A percentile compares a stretch with the other conserved stretches of the same genome.
Evolutionary conservation across 2,797 vertebrate genomes (phyloP).

Genomic region (Peromyscus nudipes): DNA sequence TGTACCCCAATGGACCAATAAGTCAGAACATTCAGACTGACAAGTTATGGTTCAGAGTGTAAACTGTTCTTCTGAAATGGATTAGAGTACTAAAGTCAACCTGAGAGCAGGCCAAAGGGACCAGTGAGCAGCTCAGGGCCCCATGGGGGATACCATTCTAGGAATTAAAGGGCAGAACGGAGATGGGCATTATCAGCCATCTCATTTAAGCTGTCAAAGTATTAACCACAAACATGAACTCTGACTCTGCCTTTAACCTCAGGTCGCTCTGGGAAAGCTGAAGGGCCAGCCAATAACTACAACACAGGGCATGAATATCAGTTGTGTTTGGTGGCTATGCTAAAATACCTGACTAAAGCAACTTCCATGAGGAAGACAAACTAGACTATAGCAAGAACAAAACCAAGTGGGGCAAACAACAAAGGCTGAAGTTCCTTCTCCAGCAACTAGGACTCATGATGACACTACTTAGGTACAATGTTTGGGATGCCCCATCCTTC

Average conservation of each 20-base stretch:
- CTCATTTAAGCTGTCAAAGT: background rate
- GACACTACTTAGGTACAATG: background rate
- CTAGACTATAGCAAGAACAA: background rate
- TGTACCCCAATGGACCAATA: fast-evolving
- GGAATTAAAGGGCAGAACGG: background rate
- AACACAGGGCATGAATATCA: background rate
- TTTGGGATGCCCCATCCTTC: too few species aligned
- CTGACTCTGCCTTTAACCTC: background rate
- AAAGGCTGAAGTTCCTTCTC: background rate
- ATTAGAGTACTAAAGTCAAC: background rate
- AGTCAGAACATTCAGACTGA: background rate
- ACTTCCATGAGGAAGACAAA: background rate
- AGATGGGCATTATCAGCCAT: background rate
- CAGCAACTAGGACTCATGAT: background rate
- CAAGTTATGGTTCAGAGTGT: background rate
- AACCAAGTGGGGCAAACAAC: background rate
- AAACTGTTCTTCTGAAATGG: background rate
- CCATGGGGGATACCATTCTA: background rate
- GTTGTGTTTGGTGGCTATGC: background rate
- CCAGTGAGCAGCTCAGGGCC: fast-evolving
- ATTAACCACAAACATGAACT: background rate
- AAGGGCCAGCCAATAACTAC: background rate
- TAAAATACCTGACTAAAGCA: background rate
- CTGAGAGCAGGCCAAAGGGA: background rate
- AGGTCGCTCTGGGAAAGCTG: background rate